These are phyloP conservation scores for Acanthaster planci DNA, from an alignment of 35 echinoderm and acorn worm genomes.

Conservation along the genomic window DNA sequence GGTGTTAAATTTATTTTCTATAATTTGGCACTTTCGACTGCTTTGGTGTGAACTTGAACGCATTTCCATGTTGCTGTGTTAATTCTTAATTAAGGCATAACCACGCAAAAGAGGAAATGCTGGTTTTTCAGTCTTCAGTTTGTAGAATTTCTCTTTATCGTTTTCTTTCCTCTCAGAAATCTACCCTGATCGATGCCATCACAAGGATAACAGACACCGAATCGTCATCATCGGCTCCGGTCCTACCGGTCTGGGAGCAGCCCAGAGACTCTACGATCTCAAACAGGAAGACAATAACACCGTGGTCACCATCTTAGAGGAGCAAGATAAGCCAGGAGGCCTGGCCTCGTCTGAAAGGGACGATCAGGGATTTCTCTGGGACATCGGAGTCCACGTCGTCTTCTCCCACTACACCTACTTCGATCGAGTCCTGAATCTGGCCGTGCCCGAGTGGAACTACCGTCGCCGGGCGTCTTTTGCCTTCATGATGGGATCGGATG, in stretches of 20 bases:
- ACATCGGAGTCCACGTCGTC: constrained; percentile 55
- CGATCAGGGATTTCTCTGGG: constrained; percentile 49
- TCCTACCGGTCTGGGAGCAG: background rate
- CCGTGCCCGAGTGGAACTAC: constrained; percentile 43
- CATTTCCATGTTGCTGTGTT: too few species aligned
- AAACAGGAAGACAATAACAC: background rate
- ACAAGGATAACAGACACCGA: background rate
- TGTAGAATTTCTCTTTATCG: too few species aligned
- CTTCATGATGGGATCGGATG: constrained; percentile 49
- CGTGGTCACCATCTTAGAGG: constrained; percentile 39
- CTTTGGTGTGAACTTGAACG: too few species aligned
- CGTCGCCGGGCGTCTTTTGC: constrained; percentile 43
- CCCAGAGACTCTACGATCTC: constrained; percentile 26
- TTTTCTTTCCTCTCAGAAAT: too few species aligned
- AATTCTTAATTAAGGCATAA: too few species aligned
- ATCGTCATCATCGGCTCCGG: constrained; percentile 17
- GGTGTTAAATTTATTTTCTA: too few species aligned
- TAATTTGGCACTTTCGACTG: too few species aligned
- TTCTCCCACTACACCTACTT: constrained; percentile 52
- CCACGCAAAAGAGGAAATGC: too few species aligned
- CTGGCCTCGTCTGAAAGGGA: constrained; percentile 45
- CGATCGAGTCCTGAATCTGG: constrained; percentile 15
- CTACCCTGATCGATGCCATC: too few species aligned
- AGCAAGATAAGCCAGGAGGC: constrained; percentile 34
- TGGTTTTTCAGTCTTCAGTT: too few species aligned